Base-by-base conservation (phyloP, 2,888 invertebrate genomes). In the Heliconius hortense region DNA sequence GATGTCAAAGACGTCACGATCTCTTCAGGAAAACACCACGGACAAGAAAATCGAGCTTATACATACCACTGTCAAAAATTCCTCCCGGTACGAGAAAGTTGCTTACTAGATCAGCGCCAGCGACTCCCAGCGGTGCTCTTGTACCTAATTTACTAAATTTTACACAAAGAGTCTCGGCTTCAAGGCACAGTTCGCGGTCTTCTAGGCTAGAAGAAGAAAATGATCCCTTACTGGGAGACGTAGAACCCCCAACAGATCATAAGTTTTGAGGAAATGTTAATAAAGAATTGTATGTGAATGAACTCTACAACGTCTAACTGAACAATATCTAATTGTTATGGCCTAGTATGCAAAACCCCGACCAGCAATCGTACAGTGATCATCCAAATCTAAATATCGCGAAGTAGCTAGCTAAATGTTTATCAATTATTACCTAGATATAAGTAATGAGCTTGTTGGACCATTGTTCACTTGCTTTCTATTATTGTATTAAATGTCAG, bases 61-160 rank as follows among this genome's bases (percentile, higher is more conserved):
- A 96, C 84, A 96, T 96, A 94, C 87, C 90, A 79, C 88, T 86
- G 72, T 85, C 90, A 2, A 85, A 91, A 79, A 86, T 89, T 75
- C 90, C 92, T 1, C 91, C 93, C 0, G 90, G 91, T 71, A 89
- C 95, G 77, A 94, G 96, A 64, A 96, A 96, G 93, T 92, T 97
- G 11, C 96, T 79, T 13, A 79, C 97, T 0, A 92, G 96, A 35
- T 97, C 97, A 0, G 97, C 97, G 0, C 97, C 97, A 0, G 96
- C 96, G 4, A 97, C 97, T 0, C 97, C 97, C 0, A 96, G 96
- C 79, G 96, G 96, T 53, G 95, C 95, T 91, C 91, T 96, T 73
- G 96, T 96, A 24, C 96, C 96, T 15, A 95, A 94, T 81, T 87
- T 95, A 4, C 93, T 96, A 80, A 95, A 96, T 24, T 95, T 96